phyloP scores from a whole-genome alignment of 2,797 vertebrate species.

The Falco peregrinus region DNA sequence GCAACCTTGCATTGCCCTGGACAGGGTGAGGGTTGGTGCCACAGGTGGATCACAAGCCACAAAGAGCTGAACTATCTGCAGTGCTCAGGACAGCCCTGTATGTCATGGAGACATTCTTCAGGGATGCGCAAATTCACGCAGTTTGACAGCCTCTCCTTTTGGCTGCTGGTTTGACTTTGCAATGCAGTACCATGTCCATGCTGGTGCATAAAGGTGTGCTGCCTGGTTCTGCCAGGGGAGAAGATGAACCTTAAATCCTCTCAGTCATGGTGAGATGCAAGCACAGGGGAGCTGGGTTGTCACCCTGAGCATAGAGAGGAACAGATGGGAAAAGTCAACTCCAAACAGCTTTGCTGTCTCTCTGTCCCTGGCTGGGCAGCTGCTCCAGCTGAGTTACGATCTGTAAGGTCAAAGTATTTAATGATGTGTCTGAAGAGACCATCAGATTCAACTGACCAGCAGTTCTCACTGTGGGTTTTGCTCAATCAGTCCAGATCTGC shows the following conservation, averaged over 20 bases:
- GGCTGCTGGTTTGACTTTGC: background rate
- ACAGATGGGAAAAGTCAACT: background rate
- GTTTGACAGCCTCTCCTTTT: background rate
- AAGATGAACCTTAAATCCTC: background rate
- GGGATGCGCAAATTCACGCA: background rate
- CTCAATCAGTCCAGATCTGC: background rate
- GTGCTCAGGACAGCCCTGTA: background rate
- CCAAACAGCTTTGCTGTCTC: background rate
- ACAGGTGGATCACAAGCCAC: background rate
- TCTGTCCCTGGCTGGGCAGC: background rate
- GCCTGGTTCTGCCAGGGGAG: background rate
- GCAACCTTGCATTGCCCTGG: background rate
- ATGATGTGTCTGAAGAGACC: background rate
- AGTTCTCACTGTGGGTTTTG: background rate
- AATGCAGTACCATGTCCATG: background rate
- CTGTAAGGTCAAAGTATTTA: background rate
- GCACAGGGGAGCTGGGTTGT: background rate
- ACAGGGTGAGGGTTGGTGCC: background rate
- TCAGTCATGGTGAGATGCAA: background rate
- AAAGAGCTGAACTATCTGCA: background rate
- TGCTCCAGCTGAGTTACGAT: background rate
- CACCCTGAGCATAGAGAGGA: background rate
- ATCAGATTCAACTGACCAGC: rapidly evolving
- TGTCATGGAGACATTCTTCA: background rate
- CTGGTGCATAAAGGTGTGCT: background rate